These are phyloP conservation scores for Callinectes sapidus DNA, from an alignment of 2,888 invertebrate species.

Conservation along the genomic window DNA sequence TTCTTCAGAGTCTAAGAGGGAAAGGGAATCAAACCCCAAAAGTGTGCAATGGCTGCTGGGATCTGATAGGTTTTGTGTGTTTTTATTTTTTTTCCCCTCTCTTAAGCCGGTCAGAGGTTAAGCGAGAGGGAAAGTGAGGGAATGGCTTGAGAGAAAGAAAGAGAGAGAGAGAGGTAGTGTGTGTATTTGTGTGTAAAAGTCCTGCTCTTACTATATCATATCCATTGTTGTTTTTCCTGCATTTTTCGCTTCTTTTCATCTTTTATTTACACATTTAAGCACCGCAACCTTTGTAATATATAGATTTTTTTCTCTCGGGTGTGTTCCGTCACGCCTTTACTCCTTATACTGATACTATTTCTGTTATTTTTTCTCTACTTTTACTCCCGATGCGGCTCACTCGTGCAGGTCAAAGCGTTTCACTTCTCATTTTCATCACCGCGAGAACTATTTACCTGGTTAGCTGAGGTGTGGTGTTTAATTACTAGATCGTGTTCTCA, in stretches of 20 bases:
- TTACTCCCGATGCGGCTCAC: not conserved
- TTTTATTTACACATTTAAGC: not conserved
- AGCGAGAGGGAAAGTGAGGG: slow-evolving; percentile 24
- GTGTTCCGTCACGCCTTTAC: not conserved
- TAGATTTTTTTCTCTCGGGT: not conserved
- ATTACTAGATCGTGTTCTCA: not conserved
- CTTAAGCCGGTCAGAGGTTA: not conserved
- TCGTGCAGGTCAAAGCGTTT: not conserved
- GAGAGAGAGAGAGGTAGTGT: not conserved
- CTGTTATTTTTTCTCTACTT: not conserved
- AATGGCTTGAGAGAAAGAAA: not conserved
- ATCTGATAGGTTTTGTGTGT: not conserved
- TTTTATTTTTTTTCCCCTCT: not conserved
- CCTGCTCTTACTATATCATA: too few species aligned
- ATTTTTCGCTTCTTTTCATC: not conserved
- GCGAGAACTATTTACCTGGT: not conserved
- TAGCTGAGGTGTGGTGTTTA: not conserved
- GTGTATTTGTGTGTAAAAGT: not conserved
- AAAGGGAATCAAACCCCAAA: slow-evolving; percentile 4
- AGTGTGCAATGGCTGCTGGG: not conserved
- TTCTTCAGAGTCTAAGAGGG: not conserved
- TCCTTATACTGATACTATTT: not conserved
- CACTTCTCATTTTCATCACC: not conserved
- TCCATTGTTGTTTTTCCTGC: not conserved
- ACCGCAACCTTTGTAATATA: not conserved